Evolutionary conservation across 2,888 invertebrate species (phyloP).

Genomic region (Leptarthrus brevirostris): DNA sequence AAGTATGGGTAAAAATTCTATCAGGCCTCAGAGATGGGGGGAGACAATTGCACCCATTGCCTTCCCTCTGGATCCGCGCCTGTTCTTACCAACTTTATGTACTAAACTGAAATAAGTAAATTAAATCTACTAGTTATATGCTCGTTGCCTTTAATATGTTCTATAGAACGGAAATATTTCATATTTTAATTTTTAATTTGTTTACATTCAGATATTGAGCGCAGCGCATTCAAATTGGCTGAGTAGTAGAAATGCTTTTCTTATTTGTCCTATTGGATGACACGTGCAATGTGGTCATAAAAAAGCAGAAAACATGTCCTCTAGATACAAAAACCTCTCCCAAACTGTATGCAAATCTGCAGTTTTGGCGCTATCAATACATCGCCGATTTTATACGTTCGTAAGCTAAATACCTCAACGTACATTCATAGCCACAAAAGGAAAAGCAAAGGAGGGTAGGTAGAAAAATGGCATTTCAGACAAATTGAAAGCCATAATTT

Average conservation of each 20-base stretch:
- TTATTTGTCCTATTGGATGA: conserved; percentile 6
- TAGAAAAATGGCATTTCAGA: conserved; percentile 52
- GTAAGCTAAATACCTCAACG: conserved; percentile 39
- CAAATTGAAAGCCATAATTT: conserved; percentile 54
- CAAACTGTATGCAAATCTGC: conserved; percentile 49
- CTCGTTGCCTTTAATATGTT: no score
- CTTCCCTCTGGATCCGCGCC: no score
- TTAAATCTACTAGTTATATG: no score
- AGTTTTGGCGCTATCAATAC: conserved; percentile 46
- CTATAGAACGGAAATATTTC: neutral
- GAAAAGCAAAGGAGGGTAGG: neutral
- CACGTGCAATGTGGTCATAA: conserved; percentile 22
- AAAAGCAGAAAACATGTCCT: conserved; percentile 29
- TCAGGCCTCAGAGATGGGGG: no score
- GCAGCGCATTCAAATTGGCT: conserved; percentile 50
- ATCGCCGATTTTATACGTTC: conserved; percentile 42
- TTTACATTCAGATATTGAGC: conserved; percentile 52
- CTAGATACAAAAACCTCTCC: neutral
- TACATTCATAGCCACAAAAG: conserved; percentile 15
- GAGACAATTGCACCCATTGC: no score
- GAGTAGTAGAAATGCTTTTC: conserved; percentile 16
- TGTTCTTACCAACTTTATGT: no score
- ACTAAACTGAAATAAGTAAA: no score
- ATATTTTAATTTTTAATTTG: conserved; percentile 50
- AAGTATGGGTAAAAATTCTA: no score